Conservation (phyloP, 2,113 vertebrate species). For the Zingel zingel region DNA sequence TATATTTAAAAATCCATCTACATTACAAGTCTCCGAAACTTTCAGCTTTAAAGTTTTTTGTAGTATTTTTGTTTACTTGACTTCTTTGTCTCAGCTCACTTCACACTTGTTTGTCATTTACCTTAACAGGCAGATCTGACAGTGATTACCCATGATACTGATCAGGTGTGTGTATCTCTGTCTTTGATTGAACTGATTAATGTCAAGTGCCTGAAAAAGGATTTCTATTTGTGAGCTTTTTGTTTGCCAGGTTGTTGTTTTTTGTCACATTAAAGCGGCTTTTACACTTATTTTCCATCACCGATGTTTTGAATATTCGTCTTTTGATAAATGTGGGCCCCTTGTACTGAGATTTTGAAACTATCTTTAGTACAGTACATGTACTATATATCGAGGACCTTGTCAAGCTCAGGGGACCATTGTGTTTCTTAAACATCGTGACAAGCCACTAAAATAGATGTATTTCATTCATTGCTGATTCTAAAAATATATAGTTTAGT, state of each 20-base stretch:
- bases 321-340: constrained; percentile 43
- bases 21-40: neutral
- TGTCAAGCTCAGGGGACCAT: constrained; percentile 65
- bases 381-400: constrained; percentile 64
- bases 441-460: constrained; percentile 76
- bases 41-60: neutral
- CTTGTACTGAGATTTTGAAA: constrained; percentile 51
- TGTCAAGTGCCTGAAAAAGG: constrained; percentile 50
- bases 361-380: constrained; percentile 72
- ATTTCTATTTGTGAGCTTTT: constrained; percentile 52
- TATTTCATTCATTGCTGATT: constrained; percentile 63
- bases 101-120: neutral
- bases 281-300: constrained; percentile 37
- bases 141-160: neutral
- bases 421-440: constrained; percentile 70
- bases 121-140: neutral
- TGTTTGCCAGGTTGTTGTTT: constrained; percentile 14
- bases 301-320: constrained; percentile 35
- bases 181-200: constrained; percentile 37
- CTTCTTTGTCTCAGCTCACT: neutral
- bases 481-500: constrained; percentile 76
- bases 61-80: neutral
- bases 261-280: constrained; percentile 49
- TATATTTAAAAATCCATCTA: neutral
- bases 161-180: neutral